These are phyloP conservation scores for Dysidea cf. avara DNA, from an alignment of 37 sponge, comb jelly and placozoan species.

Conservation along the genomic window DNA sequence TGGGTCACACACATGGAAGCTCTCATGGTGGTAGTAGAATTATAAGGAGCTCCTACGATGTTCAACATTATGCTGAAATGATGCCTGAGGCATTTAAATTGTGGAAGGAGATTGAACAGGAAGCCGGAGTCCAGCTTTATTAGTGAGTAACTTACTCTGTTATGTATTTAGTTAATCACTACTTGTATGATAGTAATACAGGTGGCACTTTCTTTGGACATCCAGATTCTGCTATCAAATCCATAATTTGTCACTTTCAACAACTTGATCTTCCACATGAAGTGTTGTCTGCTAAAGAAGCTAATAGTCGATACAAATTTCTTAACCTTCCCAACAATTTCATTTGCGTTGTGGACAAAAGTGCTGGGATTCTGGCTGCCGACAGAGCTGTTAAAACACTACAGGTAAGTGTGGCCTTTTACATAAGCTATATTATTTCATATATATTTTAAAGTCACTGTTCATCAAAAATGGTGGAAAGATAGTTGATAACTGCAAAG, in stretches of 20 bases:
- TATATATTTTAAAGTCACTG: constrained; percentile 34
- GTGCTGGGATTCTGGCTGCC: constrained; percentile 59
- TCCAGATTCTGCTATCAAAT: too few species aligned
- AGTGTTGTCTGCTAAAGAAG: too few species aligned
- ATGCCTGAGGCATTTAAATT: constrained; percentile 74
- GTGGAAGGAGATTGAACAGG: constrained; percentile 70
- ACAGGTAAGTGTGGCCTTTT: constrained; percentile 55
- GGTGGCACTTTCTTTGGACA: too few species aligned
- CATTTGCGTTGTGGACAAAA: constrained; percentile 56
- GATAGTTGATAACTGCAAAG: constrained; percentile 55
- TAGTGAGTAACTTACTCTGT: constrained; percentile 16
- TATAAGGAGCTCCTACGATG: constrained; percentile 57
- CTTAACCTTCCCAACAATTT: constrained; percentile 58
- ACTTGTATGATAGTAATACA: too few species aligned
- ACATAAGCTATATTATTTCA: too few species aligned
- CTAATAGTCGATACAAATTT: constrained; percentile 33
- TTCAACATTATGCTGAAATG: constrained; percentile 62
- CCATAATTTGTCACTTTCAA: too few species aligned
- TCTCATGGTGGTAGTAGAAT: constrained; percentile 82
- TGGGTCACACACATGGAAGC: constrained; percentile 80
- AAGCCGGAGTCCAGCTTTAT: constrained; percentile 51
- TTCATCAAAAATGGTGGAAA: constrained; percentile 64
- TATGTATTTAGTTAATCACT: too few species aligned
- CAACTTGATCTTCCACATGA: too few species aligned
- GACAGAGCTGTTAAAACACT: constrained; percentile 41